Base-by-base conservation (phyloP, 2,888 invertebrate species). In the Orchesellides sinensis region DNA sequence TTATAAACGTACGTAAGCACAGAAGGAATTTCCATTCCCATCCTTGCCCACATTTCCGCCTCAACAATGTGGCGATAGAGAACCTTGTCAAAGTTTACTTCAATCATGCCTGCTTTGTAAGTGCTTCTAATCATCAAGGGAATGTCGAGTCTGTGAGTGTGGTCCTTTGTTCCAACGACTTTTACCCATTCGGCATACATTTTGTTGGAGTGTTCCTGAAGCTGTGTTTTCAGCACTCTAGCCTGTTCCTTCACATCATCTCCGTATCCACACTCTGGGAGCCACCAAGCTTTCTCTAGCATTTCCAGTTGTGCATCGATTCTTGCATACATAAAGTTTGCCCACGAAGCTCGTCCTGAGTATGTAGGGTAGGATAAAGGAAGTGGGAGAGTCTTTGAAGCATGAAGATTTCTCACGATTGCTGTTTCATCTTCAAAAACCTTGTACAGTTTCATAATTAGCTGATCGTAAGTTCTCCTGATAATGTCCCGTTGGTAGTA, bases 121-220 rank as follows among this genome's bases (percentile, higher is more conserved):
- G 92, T 92, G 72, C 92, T 92, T 89, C 94, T 95, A 82, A 93
- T 91, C 92, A 97, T 93, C 73, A 97, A 90, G 0, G 94, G 93
- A 54, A 93, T 92, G 88, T 96, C 94, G 10, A 91, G 89, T 35
- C 89, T 88, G 82, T 90, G 90, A 80, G 89, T 84, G 23, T 91
- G 90, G 79, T 91, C 90, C 0, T 69, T 69, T 23, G 10, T 69
- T 6, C 61, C 78, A 21, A 69, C 78, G 1, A 40, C 1, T 17
- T 79, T 70, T 23, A 90, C 88, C 91, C 91, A 91, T 84, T 91
- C 90, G 82, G 89, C 89, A 89, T 93, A 93, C 2, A 92, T 90
- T 82, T 92, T 91, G 32, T 91, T 89, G 52, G 92, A 19, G 25
- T 32, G 35, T 6, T 56, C 47, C 3, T 91, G 86, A 91, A 90